phyloP scores from a whole-genome alignment of 2,113 vertebrate species.

The Syngnathus scovelli region DNA sequence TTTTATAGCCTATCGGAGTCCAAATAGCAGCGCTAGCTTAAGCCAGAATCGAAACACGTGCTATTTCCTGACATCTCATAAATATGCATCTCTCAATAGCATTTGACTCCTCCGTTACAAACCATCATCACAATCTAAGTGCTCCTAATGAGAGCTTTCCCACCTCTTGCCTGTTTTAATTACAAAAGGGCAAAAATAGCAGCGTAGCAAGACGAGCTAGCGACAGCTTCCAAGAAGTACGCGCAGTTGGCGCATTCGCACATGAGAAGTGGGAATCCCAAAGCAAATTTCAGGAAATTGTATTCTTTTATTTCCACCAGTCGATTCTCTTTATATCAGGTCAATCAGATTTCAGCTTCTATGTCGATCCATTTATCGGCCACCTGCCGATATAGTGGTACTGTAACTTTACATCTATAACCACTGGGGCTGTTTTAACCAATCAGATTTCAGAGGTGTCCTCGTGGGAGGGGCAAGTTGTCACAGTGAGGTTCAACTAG shows the following conservation, averaged over 20 bases:
- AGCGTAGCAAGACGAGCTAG: background rate
- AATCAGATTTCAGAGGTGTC: too few relatives aligned
- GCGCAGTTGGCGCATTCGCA: too few relatives aligned
- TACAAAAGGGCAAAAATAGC: background rate
- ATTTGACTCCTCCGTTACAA: background rate
- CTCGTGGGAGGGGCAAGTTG: too few relatives aligned
- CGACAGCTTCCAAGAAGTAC: too few relatives aligned
- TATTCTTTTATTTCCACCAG: too few relatives aligned
- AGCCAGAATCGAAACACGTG: background rate
- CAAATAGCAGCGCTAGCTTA: background rate
- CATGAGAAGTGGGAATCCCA: too few relatives aligned
- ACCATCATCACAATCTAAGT: background rate
- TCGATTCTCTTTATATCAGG: too few relatives aligned
- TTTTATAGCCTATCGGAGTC: background rate
- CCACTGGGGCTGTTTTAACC: too few relatives aligned
- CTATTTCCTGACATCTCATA: constrained; percentile 5
- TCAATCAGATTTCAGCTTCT: background rate
- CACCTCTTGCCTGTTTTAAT: constrained; percentile 1
- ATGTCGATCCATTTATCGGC: background rate
- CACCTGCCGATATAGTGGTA: background rate
- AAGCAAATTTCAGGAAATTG: background rate
- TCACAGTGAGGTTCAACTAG: background rate
- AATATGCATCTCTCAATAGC: too few relatives aligned
- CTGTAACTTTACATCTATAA: too few relatives aligned
- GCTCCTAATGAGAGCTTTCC: background rate